Conservation (phyloP, 1,140 invertebrate species). For the Leptinotarsa lineolata region DNA sequence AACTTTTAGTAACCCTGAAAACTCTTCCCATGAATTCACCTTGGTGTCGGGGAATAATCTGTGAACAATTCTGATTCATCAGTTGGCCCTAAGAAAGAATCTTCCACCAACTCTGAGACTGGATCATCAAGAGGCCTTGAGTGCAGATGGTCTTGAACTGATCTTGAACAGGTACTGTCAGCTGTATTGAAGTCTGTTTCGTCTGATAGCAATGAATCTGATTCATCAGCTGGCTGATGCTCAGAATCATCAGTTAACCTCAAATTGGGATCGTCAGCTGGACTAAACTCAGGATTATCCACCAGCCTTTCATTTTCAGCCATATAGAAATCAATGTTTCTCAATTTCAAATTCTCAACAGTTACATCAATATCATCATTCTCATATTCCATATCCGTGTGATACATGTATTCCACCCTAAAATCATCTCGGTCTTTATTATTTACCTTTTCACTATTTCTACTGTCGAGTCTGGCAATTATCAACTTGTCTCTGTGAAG, state of each 20-base stretch:
- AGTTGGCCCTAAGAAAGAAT: background rate
- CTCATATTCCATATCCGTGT: background rate
- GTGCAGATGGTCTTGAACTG: too few species aligned
- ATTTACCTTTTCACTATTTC: background rate
- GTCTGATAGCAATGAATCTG: background rate
- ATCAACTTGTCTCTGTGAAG: slow-evolving; percentile 3
- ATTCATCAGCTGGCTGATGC: background rate
- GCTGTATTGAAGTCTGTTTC: background rate
- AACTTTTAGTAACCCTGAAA: too few species aligned
- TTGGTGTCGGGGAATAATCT: background rate
- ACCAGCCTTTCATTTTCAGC: background rate
- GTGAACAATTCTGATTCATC: background rate
- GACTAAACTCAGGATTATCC: too few species aligned
- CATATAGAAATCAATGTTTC: background rate
- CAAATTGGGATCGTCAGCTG: background rate
- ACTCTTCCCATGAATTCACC: background rate
- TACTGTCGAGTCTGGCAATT: slow-evolving; percentile 4
- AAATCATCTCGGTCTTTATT: background rate
- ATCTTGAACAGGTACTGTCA: too few species aligned
- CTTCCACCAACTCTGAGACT: background rate
- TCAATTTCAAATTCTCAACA: background rate
- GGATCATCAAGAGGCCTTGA: too few species aligned
- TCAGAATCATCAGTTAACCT: background rate
- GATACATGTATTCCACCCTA: slow-evolving; percentile 2
- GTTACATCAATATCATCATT: slow-evolving; percentile 12